Conservation (phyloP, 2,888 invertebrate genomes). For the Dasysyrphus albostriatus region DNA sequence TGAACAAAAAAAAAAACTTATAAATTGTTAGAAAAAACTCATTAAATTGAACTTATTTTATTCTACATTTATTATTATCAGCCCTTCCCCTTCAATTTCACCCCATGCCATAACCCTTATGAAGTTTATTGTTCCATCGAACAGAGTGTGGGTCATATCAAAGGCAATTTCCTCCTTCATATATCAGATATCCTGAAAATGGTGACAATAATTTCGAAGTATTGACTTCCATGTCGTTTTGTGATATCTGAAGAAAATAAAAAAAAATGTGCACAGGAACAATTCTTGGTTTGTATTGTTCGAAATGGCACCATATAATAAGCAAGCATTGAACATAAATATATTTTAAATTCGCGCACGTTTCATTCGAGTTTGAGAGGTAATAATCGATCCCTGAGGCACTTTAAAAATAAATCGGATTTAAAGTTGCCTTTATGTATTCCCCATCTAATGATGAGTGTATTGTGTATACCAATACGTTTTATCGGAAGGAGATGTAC, state of each 20-base stretch:
- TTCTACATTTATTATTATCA: slow-evolving; percentile 60
- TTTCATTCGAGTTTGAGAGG: slow-evolving; percentile 84
- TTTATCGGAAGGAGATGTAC: slow-evolving; percentile 70
- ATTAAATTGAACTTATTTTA: slow-evolving; percentile 64
- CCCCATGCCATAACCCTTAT: slow-evolving; percentile 28
- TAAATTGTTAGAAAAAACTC: slow-evolving; percentile 50
- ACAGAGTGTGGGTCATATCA: slow-evolving; percentile 59
- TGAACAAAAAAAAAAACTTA: neutral
- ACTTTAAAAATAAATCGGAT: slow-evolving; percentile 83
- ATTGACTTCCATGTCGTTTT: slow-evolving; percentile 68
- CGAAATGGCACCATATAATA: slow-evolving; percentile 26
- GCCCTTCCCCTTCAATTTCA: slow-evolving; percentile 24
- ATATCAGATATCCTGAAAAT: slow-evolving; percentile 56
- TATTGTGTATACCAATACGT: slow-evolving; percentile 5
- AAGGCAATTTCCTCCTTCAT: slow-evolving; percentile 51
- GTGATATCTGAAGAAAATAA: slow-evolving; percentile 52
- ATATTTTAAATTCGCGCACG: slow-evolving; percentile 80
- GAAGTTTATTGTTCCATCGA: slow-evolving; percentile 63
- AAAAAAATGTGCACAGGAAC: neutral
- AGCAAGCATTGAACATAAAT: slow-evolving; percentile 52
- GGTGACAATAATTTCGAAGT: slow-evolving; percentile 73
- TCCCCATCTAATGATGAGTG: slow-evolving; percentile 30
- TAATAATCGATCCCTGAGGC: slow-evolving; percentile 84
- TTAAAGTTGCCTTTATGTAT: slow-evolving; percentile 78
- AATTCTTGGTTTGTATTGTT: slow-evolving; percentile 45